Evolutionary conservation across 2,797 vertebrate species (phyloP).

Genomic region (Pteronotus mesoamericanus): DNA sequence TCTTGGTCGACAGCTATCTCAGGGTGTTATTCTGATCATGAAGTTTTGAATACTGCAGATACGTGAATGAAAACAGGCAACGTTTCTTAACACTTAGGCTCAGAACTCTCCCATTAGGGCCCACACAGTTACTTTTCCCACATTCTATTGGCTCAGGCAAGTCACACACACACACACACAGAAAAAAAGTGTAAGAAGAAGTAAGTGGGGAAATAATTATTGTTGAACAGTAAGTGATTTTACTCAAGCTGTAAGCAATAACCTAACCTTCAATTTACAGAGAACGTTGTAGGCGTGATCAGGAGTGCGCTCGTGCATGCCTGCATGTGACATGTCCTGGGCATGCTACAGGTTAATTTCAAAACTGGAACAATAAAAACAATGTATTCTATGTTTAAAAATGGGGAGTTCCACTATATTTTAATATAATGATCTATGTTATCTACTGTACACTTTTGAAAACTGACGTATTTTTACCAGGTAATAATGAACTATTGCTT

Average conservation of each 20-base stretch:
- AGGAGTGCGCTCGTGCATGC: background rate
- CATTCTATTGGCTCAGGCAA: background rate
- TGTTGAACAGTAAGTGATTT: background rate
- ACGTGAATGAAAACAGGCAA: background rate
- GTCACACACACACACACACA: background rate
- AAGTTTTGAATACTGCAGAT: background rate
- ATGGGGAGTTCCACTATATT: background rate
- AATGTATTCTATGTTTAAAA: background rate
- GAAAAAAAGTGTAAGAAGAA: background rate
- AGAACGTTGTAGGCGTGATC: background rate
- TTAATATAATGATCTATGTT: background rate
- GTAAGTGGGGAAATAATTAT: background rate
- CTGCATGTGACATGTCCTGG: background rate
- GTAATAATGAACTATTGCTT: background rate
- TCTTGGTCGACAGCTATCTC: background rate
- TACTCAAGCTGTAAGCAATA: background rate
- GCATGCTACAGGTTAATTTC: background rate
- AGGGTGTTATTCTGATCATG: background rate
- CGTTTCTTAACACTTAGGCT: background rate
- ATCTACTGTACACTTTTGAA: background rate
- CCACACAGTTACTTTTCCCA: background rate
- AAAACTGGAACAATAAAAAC: background rate
- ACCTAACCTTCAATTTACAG: background rate
- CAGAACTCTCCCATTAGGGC: background rate
- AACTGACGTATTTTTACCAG: background rate